phyloP scores from a whole-genome alignment of 2,888 invertebrate species.

The Phlogophora meticulosa region DNA sequence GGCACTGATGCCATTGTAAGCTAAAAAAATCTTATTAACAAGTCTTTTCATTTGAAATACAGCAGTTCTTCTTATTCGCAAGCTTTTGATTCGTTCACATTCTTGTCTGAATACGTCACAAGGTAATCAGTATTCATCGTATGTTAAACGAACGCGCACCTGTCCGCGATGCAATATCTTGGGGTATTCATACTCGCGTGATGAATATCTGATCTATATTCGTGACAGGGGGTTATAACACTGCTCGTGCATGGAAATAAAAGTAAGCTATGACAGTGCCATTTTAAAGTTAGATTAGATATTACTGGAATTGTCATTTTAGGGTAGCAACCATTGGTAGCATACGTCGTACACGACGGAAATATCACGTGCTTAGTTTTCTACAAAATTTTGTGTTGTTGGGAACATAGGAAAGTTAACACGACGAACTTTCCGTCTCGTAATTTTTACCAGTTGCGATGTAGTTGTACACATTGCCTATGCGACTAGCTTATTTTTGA shows the following conservation, averaged over 20 bases:
- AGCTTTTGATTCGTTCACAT: background rate
- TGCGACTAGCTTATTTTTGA: too few species aligned
- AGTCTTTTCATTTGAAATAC: background rate
- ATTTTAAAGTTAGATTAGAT: background rate
- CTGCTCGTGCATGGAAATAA: too few species aligned
- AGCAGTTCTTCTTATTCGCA: background rate
- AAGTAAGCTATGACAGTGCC: background rate
- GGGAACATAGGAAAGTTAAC: too few species aligned
- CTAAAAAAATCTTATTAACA: too few species aligned
- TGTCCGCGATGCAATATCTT: slow-evolving; percentile 29
- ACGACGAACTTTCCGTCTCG: too few species aligned
- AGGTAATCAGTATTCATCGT: slow-evolving; percentile 26
- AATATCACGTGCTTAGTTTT: too few species aligned
- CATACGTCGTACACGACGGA: too few species aligned
- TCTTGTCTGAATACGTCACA: background rate
- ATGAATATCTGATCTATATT: slow-evolving; percentile 7
- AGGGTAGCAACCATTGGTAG: background rate
- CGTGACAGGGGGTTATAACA: background rate
- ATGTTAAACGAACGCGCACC: slow-evolving; percentile 3
- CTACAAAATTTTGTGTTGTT: too few species aligned
- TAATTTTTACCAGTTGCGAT: too few species aligned
- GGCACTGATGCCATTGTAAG: too few species aligned
- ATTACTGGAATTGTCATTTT: background rate
- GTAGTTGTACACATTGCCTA: too few species aligned
- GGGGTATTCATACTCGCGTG: slow-evolving; percentile 4